Evolutionary conservation across 35 echinoderm and acorn worm species (phyloP), one percentile per base, ranked within the genome.

Genomic region (Apostichopus parvimensis): DNA sequence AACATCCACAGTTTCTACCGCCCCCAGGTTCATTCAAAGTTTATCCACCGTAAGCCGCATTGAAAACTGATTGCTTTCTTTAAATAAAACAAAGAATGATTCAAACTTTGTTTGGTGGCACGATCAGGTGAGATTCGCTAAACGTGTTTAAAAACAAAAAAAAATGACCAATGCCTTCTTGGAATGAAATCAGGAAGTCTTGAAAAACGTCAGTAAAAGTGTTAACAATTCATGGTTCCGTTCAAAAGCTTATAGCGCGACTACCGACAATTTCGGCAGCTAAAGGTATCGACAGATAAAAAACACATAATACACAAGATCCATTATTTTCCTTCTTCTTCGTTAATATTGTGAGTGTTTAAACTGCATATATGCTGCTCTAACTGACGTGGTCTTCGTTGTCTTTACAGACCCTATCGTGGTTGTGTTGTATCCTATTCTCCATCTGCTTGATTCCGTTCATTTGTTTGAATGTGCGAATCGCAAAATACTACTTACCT

Each of bases 401-500:
- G 85, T 87, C 18, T 87, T 87, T 15, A 68, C 59, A 87, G 85
- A 87, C 57, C 3, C 12, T 87, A 10, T 11, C 59, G 26, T 68
- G 57, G 85, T 56, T 87, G 2, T 64, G 14, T 9, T 61, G 56
- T 26, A 5, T 87, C 5, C 7, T 87, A 6, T 72, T 61, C 85
- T 17, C 58, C 22, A 9, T 87, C 9, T 87, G 55, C 65, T 57
- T 87, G 83, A 56, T 87, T 58, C 83, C 83, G 1, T 87, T 87
- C 13, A 87, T 87, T 59, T 87, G 83, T 87, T 21, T 87, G 83
- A 87, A 87, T 25, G 56, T 87, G 56, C 53, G 83, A 58, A 87
- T 87, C 60, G 83, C 83, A 12, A 87, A 87, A n/a, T 87, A 87
- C 83, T 9, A 61, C 25, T 18, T 53, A 18, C 53, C 54, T 20